Evolutionary conservation across 1,140 invertebrate genomes (phyloP).

Genomic region (Hylyphantes graminicola): DNA sequence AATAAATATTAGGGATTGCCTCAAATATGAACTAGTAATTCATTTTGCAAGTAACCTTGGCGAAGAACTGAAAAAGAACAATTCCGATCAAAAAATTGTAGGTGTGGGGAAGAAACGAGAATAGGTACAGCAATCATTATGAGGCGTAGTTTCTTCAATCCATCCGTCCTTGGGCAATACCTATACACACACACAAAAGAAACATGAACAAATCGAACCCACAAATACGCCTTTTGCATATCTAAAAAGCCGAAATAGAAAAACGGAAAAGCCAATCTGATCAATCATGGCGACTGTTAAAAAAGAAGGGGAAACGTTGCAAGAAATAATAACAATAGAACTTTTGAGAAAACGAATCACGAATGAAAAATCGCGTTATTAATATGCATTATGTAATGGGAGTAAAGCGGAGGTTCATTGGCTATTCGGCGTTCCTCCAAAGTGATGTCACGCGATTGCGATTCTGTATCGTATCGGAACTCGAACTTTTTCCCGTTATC

Average conservation of each 20-base stretch:
- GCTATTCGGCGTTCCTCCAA: slow-evolving; percentile 36
- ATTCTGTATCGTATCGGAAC: slow-evolving; percentile 21
- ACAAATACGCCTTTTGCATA: slow-evolving; percentile 30
- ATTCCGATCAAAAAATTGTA: too few species aligned
- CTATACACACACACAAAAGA: slow-evolving; percentile 6
- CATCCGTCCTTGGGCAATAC: slow-evolving; percentile 12
- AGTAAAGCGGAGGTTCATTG: slow-evolving; percentile 35
- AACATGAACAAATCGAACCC: slow-evolving; percentile 1
- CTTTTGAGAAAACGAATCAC: background rate
- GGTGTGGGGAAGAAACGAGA: too few species aligned
- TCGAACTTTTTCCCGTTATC: slow-evolving; percentile 11
- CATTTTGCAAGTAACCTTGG: too few species aligned
- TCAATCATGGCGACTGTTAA: slow-evolving; percentile 35
- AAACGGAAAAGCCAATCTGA: slow-evolving; percentile 16
- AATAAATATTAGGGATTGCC: too few species aligned
- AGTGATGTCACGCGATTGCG: slow-evolving; percentile 38
- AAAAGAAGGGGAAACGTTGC: slow-evolving; percentile 23
- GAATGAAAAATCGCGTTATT: slow-evolving; percentile 52
- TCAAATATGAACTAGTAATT: too few species aligned
- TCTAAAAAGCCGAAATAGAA: slow-evolving; percentile 17
- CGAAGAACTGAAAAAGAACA: too few species aligned
- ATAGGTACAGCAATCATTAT: background rate
- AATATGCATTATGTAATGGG: slow-evolving; percentile 46
- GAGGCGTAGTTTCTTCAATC: slow-evolving; percentile 28
- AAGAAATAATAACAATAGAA: slow-evolving; percentile 37